Evolutionary conservation across 1,140 invertebrate species (phyloP).

Genomic region (Zaprionus tsacasi): DNA sequence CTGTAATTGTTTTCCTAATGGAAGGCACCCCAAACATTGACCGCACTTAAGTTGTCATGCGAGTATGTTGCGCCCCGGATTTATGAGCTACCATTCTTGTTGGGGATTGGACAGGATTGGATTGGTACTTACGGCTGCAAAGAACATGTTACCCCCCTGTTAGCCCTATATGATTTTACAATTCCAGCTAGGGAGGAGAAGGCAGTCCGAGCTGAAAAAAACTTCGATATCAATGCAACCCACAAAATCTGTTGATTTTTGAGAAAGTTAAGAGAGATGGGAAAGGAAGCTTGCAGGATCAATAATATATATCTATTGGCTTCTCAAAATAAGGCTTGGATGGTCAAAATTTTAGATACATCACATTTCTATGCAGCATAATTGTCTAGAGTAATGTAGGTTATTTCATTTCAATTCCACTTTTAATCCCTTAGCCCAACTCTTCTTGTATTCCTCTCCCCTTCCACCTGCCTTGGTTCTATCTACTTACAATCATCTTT

Average conservation of each 20-base stretch:
- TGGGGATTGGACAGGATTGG: constrained; percentile 4
- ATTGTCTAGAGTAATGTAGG: not conserved
- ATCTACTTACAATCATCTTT: not conserved
- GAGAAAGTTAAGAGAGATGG: not conserved
- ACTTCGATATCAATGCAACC: too few relatives aligned
- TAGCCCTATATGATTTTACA: not conserved
- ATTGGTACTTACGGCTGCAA: not conserved
- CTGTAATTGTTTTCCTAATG: constrained; percentile 77
- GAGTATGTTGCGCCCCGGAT: constrained; percentile 65
- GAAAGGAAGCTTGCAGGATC: too few relatives aligned
- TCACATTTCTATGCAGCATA: too few relatives aligned
- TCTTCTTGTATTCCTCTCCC: not conserved
- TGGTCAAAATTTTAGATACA: too few relatives aligned
- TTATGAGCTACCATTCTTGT: constrained; percentile 53
- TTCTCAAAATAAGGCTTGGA: too few relatives aligned
- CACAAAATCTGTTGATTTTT: not conserved
- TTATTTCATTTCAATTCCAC: not conserved
- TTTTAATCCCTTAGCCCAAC: not conserved
- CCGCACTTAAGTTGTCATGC: constrained; percentile 75
- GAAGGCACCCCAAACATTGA: constrained; percentile 66
- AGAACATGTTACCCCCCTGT: not conserved
- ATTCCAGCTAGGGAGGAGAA: not conserved
- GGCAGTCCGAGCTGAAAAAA: not conserved
- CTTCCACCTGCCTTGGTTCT: not conserved
- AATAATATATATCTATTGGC: too few relatives aligned